Base-by-base conservation (phyloP, 53 echinoderm and acorn worm genomes). In the Astropecten irregularis region DNA sequence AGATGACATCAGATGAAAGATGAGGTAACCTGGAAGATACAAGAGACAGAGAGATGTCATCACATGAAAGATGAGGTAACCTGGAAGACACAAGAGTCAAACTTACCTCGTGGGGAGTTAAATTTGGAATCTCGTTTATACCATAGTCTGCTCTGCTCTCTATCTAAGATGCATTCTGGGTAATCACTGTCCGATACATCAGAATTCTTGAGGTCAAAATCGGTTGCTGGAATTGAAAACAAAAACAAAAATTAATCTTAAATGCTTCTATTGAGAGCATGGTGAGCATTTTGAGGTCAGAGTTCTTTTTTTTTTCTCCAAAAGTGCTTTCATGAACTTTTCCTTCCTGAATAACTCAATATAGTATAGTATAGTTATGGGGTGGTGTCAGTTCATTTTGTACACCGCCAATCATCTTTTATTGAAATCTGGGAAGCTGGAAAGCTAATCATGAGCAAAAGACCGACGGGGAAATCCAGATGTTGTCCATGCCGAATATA, bases 61-160 rank as follows among this genome's bases (percentile, higher is more conserved):
- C 54, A 97, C 71, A 61, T 94, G 90, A 30, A 97, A 83, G 66
- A 77, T 90, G 55, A 97, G 87, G 48, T 88, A 92, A 54, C 90
- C 97, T 97, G 47, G 2, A 13, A 35, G 53, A 18, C 14, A 23
- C 36, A 15, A 69, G 54, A 58, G 58, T 9, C 5, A 15, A 10
- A 33, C 51, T 66, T 72, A 97, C 97, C 97, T 88, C 90, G 79
- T 0, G 97, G 94, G 25, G 85, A 69, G 20, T 86, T 87, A 56
- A 97, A 97, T 89, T 97, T 97, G 44, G 74, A 88, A 58, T 94
- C 97, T 44, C 88, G 71, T 9, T 91, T 88, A 87, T 94, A 92
- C 94, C 97, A 97, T 48, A 97, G 46, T 55, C 62, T 77, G 57
- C 94, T 92, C 37, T 90, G 83, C 9, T 73, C 66, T 5, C 84